Evolutionary conservation across 2,113 vertebrate genomes (phyloP).

Genomic region (Indicator indicator): DNA sequence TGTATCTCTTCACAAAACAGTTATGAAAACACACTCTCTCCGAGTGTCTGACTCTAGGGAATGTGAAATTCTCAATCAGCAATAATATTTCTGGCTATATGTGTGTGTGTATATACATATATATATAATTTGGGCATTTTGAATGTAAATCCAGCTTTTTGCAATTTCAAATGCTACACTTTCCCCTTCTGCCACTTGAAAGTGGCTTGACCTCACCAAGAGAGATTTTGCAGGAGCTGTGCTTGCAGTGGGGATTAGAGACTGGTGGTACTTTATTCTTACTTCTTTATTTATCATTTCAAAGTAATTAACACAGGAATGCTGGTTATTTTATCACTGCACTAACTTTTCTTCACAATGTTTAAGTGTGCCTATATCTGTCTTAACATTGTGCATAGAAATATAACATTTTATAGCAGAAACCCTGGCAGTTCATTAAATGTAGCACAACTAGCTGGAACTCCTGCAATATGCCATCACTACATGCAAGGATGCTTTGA

Average conservation of each 20-base stretch:
- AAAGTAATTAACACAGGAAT: background rate
- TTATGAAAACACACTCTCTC: background rate
- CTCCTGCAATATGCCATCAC: background rate
- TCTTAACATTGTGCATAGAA: background rate
- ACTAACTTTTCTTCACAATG: background rate
- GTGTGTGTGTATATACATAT: background rate
- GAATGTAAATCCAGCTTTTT: background rate
- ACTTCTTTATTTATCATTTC: background rate
- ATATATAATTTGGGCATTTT: background rate
- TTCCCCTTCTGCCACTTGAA: background rate
- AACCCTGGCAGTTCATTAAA: background rate
- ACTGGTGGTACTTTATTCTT: background rate
- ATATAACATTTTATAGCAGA: background rate
- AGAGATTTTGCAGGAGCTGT: background rate
- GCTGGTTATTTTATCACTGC: background rate
- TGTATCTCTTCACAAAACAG: background rate
- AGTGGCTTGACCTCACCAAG: background rate
- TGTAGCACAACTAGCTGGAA: background rate
- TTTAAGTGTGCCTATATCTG: background rate
- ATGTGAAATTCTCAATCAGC: background rate
- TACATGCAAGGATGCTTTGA: background rate
- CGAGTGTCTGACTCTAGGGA: background rate
- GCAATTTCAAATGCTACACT: background rate
- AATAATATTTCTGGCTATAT: background rate
- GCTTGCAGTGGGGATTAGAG: background rate